phyloP scores from a whole-genome alignment of 2,888 invertebrate species.

The Andrena dorsata region DNA sequence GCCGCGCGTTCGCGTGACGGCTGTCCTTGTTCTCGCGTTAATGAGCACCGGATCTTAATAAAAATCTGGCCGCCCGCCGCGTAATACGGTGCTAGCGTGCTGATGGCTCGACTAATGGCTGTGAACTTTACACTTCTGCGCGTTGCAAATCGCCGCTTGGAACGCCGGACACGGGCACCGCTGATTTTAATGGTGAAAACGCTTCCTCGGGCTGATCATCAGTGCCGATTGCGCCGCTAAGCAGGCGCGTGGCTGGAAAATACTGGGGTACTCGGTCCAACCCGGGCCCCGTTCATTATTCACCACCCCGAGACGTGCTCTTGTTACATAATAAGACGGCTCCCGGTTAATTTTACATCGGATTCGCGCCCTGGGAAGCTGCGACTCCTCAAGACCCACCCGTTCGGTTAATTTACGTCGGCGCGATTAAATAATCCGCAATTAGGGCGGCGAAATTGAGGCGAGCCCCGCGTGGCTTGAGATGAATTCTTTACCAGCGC shows the following conservation, averaged over 20 bases:
- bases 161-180: neutral
- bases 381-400: neutral
- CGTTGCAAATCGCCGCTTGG: constrained; percentile 11
- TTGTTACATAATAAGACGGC: too few relatives aligned
- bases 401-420: constrained; percentile 24
- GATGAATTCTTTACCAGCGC: constrained; percentile 32
- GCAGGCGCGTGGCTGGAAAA: too few relatives aligned
- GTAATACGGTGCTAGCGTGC: constrained; percentile 34
- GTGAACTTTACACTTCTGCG: constrained; percentile 35
- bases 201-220: too few relatives aligned
- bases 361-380: neutral
- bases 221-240: too few relatives aligned
- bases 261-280: too few relatives aligned
- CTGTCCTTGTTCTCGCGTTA: constrained; percentile 29
- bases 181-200: too few relatives aligned
- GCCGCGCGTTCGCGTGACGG: constrained; percentile 37
- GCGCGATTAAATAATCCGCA: constrained; percentile 45
- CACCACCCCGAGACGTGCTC: too few relatives aligned
- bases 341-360: constrained; percentile 3
- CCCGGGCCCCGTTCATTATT: too few relatives aligned
- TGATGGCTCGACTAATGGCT: constrained; percentile 31
- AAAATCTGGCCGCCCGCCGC: constrained; percentile 18
- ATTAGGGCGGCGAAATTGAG: constrained; percentile 36
- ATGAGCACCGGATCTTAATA: constrained; percentile 41
- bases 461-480: constrained; percentile 6